Base-by-base conservation (phyloP, 2,113 vertebrate species). In the Apteryx owenii region DNA sequence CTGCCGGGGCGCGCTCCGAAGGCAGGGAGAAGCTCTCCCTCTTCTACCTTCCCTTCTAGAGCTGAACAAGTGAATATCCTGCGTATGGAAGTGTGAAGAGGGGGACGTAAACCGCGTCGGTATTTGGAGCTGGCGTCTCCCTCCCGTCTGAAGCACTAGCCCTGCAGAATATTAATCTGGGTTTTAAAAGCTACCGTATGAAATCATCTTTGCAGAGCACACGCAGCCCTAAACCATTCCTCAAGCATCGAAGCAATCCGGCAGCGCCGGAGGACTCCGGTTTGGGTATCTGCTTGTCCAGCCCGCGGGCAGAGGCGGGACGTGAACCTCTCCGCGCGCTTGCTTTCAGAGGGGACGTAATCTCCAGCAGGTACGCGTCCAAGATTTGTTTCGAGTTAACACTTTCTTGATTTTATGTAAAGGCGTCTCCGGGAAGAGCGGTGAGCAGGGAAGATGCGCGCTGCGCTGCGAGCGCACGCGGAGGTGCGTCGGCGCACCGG, bases 91-190 rank as follows among this genome's bases (percentile, higher is more conserved):
- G n/a, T n/a, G 6, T 11, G 50, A 51, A 88, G 3, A n/a, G 31
- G 31, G 68, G 62, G 66, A 51, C 33, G 68, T 83, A 64, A 79
- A 26, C 62, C 1, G 1, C 12, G 1, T 9, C 4, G 1, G 51
- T 44, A 9, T 76, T 86, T 83, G 71, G 90, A 89, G 89, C 75
- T 42, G 54, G 60, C 88, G 22, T 88, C 73, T 81, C 70, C 81
- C 69, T 85, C 73, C 56, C 2, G 0, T 3, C 23, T 61, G 83
- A 81, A 93, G 48, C 68, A 31, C 40, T 53, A 56, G 61, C 58
- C 51, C 80, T 73, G 58, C 7, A 44, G 80, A 92, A 92, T 78
- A 85, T 90, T 68, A 46, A 80, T 90, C 46, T 61, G 61, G 82
- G 28, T 7, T 85, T 85, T 61, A 79, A 76, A 81, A 91, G 48